Evolutionary conservation across 2,113 vertebrate species (phyloP), one percentile per base, ranked within the genome.

Genomic region (Lagopus leucura): DNA sequence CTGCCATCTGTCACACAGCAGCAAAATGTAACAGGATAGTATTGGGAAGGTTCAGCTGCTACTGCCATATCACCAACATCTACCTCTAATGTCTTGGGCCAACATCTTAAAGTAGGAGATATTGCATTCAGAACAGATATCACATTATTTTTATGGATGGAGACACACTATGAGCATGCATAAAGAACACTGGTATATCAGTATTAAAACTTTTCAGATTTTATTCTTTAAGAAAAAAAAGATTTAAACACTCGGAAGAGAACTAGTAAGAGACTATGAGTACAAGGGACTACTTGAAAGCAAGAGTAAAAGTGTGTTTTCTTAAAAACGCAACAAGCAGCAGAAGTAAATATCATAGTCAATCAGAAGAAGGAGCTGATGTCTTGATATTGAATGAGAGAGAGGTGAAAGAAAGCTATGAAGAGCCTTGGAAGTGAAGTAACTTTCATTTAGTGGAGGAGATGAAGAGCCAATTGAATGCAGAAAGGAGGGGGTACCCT

Each of bases 341-440:
- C 15, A 4, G 81, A 81, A 48, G n/a, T 88, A 92, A 90, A 74
- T 30, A 17, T 1, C 8, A 16, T 4, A 43, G 52, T 81, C 47
- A 88, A 18, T 57, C 57, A 88, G 71, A 90, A 38, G 52, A 71
- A 43, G 65, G 77, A 88, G 30, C 0, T 88, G 73, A 86, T 92
- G 22, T 78, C 75, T 75, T 88, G 86, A 75, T 81, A 81, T 65
- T 57, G 22, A 92, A 60, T 58, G 91, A 83, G 50, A 88, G 61
- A 74, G 32, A 75, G 57, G 18, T 90, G 17, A 48, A 81, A 72
- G 43, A 90, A 88, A 92, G 6, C 2, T 70, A n/a, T 86, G 73
- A 78, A 72, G 55, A 30, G 47, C 75, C 48, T 82, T 92, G n/a
- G 57, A 92, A 57, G 57, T 14, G 32, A 86, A 92, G 61, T 55